Base-by-base conservation (phyloP, 2,888 invertebrate genomes). In the Chromoteleia sp. region DNA sequence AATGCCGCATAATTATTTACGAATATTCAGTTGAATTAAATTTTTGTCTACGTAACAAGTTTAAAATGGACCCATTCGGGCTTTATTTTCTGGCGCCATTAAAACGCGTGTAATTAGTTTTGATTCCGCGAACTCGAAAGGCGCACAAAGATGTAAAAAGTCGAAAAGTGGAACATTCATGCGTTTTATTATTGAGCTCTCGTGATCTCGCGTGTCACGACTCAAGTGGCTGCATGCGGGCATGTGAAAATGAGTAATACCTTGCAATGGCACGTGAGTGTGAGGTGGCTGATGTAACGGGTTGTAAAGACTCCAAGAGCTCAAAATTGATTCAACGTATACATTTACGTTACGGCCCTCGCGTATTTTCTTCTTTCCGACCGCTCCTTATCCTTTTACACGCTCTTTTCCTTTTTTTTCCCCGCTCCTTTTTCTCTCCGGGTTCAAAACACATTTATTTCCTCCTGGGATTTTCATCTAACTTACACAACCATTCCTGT, bases 371-470 rank as follows among this genome's bases (percentile, higher is more conserved):
- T 61, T 56, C 43, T 43, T 63, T 54, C 54, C 63, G 61, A 58
- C 59, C 36, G 41, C 36, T 54, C n/a, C 36, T 54, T 68, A 68
- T 68, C 54, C 54, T 43, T 8, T 56, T 68, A 36, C 30, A 41
- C 33, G 12, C 41, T 12, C 54, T 19, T 43, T 54, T 12, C 36
- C 15, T 50, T 50, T 39, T 48, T 25, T 56, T 19, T 54, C 17
- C 17, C 6, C 21, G 36, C 39, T 54, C 19, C n/a, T 19, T 58
- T 54, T 63, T 45, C 39, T 63, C 30, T 63, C 59, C 14, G 19
- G 33, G 36, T 56, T 63, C 56, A 30, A 61, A 63, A 56, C 56
- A 56, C 74, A 74, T 74, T 74, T 65, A 74, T 74, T 74, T 65
- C 17, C 48, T 25, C 19, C 12, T 48, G 52, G 56, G 74, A 74